Conservation (phyloP, 1,140 invertebrate genomes). For the Globodera rostochiensis region DNA sequence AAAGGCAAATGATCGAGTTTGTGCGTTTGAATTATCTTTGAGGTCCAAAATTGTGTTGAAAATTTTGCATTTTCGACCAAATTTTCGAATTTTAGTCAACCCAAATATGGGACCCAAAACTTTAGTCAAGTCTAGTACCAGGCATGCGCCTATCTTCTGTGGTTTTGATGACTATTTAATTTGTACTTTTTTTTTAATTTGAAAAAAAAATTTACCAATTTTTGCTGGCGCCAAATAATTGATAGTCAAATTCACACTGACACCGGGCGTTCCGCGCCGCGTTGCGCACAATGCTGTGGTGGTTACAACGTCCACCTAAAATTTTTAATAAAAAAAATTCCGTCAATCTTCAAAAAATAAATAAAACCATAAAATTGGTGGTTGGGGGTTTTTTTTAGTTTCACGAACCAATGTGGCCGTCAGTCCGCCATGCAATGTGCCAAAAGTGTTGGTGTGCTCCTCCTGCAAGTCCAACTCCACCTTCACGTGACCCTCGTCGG, state of each 20-base stretch:
- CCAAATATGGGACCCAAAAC: background rate
- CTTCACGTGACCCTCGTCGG: constrained; percentile 15
- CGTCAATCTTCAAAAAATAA: background rate
- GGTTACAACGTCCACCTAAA: constrained; percentile 13
- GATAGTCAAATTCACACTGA: constrained; percentile 24
- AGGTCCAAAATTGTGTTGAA: too few species aligned
- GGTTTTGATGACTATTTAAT: background rate
- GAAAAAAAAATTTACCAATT: background rate
- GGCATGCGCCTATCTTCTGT: background rate
- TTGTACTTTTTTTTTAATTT: background rate
- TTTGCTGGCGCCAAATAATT: constrained; percentile 28
- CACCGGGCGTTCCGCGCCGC: constrained; percentile 14
- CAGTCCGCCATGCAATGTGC: constrained; percentile 30
- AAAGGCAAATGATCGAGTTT: background rate
- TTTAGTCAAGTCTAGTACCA: background rate
- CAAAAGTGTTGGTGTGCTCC: constrained; percentile 25
- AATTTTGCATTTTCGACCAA: too few species aligned
- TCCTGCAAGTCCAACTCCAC: constrained; percentile 25
- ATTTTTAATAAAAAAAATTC: background rate
- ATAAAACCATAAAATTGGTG: background rate
- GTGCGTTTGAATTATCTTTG: background rate
- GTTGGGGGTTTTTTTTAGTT: background rate
- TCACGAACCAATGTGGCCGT: constrained; percentile 5
- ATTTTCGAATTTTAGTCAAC: background rate
- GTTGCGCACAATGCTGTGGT: constrained; percentile 23